A percentile compares a stretch with the other conserved stretches of the same genome.
Evolutionary conservation across 2,888 invertebrate genomes (phyloP).

Genomic region (Mellilla xanthometata): DNA sequence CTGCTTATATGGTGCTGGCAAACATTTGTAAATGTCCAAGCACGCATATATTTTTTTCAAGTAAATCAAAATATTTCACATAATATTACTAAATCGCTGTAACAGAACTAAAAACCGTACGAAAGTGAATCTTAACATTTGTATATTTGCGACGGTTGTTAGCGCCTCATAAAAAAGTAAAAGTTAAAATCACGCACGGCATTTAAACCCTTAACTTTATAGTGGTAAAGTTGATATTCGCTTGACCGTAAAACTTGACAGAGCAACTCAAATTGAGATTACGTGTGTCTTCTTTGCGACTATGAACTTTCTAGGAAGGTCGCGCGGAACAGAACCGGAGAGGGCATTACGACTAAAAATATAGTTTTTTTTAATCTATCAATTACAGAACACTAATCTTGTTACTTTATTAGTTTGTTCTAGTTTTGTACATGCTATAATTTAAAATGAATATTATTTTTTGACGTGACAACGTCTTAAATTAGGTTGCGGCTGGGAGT

Average conservation of each 20-base stretch:
- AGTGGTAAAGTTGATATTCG: constrained; percentile 36
- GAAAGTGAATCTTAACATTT: constrained; percentile 54
- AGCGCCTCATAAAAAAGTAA: constrained; percentile 54
- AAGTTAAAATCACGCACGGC: constrained; percentile 32
- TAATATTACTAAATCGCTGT: neutral
- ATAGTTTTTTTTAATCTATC: constrained; percentile 7
- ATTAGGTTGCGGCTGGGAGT: too few relatives aligned
- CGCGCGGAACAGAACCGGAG: constrained; percentile 41
- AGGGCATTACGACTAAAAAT: constrained; percentile 28
- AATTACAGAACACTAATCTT: too few relatives aligned
- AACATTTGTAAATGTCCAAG: too few relatives aligned
- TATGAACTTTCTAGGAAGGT: constrained; percentile 73
- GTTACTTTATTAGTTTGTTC: too few relatives aligned
- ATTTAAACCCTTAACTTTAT: constrained; percentile 33
- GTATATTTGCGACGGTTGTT: constrained; percentile 43
- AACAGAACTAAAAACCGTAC: constrained; percentile 30
- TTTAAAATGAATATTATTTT: too few relatives aligned
- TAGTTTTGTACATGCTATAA: too few relatives aligned
- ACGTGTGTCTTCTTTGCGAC: constrained; percentile 47
- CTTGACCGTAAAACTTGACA: constrained; percentile 19
- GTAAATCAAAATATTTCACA: neutral
- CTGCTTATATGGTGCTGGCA: too few relatives aligned
- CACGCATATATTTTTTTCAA: neutral
- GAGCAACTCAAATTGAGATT: constrained; percentile 49
- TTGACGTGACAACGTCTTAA: too few relatives aligned